These are phyloP conservation scores for Cepaea nemoralis DNA, from an alignment of 1,140 invertebrate species.

Conservation along the genomic window DNA sequence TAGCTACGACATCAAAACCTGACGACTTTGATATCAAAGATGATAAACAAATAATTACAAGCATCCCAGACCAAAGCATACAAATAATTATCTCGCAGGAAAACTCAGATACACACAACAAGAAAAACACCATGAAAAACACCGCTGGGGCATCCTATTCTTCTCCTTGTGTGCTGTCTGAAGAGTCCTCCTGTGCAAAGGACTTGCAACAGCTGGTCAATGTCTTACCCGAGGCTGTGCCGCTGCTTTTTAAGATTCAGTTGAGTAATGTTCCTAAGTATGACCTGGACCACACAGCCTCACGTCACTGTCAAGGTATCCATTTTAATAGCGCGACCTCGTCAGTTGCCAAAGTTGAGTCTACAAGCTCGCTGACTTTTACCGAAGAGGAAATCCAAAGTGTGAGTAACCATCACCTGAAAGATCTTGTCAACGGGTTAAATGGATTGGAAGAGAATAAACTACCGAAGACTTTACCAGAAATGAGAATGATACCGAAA, in stretches of 20 bases:
- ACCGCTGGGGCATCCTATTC: background rate
- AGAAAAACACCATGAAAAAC: background rate
- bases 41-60: background rate
- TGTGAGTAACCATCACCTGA: background rate
- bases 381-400: background rate
- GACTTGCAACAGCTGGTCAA: background rate
- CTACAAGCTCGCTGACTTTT: background rate
- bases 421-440: background rate
- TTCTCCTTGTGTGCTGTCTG: background rate
- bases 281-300: background rate
- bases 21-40: background rate
- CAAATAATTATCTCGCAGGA: background rate
- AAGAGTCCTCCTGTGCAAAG: background rate
- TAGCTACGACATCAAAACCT: background rate
- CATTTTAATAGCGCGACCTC: background rate
- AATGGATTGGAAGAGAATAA: background rate
- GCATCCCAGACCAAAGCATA: background rate
- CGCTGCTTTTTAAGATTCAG: background rate
- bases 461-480: background rate
- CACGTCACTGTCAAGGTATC: background rate
- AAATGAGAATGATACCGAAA: background rate
- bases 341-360: background rate
- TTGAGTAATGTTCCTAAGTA: background rate
- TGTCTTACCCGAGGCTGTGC: background rate
- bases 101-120: background rate